Conservation (phyloP, 2,797 vertebrate genomes). For the Somateria mollissima region DNA sequence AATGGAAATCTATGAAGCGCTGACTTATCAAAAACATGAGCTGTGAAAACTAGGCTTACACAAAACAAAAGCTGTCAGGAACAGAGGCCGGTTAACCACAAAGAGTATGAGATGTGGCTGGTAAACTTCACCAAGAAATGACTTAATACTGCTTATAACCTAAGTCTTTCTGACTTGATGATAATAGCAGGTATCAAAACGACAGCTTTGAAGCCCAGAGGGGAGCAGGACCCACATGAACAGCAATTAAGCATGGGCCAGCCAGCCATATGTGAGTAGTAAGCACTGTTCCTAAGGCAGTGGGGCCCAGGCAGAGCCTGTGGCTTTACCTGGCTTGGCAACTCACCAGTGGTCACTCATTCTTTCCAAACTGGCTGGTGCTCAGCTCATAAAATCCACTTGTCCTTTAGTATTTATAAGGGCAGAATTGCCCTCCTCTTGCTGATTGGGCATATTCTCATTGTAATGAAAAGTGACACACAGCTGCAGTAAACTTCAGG, state of each 20-base stretch:
- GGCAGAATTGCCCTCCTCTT: background rate
- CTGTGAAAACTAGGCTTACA: background rate
- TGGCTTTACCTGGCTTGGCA: background rate
- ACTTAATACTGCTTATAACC: background rate
- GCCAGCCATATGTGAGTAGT: fast-evolving
- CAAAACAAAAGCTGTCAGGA: background rate
- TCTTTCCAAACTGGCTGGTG: background rate
- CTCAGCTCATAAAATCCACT: background rate
- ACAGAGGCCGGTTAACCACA: background rate
- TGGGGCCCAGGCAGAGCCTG: background rate
- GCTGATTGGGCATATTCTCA: background rate
- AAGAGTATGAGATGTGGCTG: background rate
- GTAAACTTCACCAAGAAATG: background rate
- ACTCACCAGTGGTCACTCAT: background rate
- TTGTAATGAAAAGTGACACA: background rate
- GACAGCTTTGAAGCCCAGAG: background rate
- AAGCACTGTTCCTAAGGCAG: background rate
- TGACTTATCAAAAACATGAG: background rate
- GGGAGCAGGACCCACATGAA: background rate
- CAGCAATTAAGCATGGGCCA: background rate
- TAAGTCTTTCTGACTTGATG: background rate
- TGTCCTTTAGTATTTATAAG: background rate
- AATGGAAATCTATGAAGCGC: background rate
- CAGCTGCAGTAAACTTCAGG: constrained; percentile 23
- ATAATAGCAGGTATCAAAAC: background rate